Percentiles rank a stretch among this genome's conserved stretches.
Conservation (phyloP, 2,113 vertebrate genomes). For the Echinops telfairi region DNA sequence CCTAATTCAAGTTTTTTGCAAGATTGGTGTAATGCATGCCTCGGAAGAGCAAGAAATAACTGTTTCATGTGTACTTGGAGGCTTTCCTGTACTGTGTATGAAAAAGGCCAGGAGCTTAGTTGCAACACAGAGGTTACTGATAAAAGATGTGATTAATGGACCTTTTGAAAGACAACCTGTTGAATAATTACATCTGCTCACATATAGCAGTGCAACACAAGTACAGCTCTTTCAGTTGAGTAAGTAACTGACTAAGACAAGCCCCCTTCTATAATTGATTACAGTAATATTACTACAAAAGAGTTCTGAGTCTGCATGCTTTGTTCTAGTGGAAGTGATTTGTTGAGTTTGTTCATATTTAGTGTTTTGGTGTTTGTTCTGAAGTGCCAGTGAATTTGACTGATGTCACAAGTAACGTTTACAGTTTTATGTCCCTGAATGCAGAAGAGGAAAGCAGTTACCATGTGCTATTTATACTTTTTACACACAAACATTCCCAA, state of each 20-base stretch:
- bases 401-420: slow-evolving; percentile 60
- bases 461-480: background rate
- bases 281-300: background rate
- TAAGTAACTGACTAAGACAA: slow-evolving; percentile 55
- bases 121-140: slow-evolving; percentile 27
- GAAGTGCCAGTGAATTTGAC: slow-evolving; percentile 32
- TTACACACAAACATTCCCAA: background rate
- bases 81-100: slow-evolving; percentile 6
- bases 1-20: slow-evolving; percentile 32
- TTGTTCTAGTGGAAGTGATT: slow-evolving; percentile 30
- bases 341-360: slow-evolving; percentile 19
- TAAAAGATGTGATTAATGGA: slow-evolving; percentile 38
- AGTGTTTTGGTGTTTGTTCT: slow-evolving; percentile 61
- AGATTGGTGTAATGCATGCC: background rate
- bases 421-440: background rate
- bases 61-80: slow-evolving; percentile 30
- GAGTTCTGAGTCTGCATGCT: slow-evolving; percentile 25
- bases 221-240: slow-evolving; percentile 47
- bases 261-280: background rate
- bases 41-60: slow-evolving; percentile 33
- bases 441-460: background rate
- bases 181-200: slow-evolving; percentile 59
- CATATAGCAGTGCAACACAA: slow-evolving; percentile 3
- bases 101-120: background rate
- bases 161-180: slow-evolving; percentile 68